Conservation (phyloP, 2,797 vertebrate species). For the Vultur gryphus region DNA sequence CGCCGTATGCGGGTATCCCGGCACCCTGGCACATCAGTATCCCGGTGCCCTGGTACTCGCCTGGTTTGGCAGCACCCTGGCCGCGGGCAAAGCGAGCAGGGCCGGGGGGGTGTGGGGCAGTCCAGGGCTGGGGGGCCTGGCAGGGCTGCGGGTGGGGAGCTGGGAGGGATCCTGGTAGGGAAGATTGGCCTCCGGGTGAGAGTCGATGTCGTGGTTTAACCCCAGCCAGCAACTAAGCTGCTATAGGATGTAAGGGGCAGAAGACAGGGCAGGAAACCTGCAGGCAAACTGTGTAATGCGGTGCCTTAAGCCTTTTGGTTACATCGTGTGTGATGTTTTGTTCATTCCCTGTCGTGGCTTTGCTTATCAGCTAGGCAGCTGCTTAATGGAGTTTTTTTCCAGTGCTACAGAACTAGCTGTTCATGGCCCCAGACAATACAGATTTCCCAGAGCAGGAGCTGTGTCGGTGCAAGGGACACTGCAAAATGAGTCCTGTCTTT, state of each 20-base stretch:
- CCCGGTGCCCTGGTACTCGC: not conserved
- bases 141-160: not conserved
- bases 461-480: not conserved
- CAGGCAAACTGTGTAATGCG: not conserved
- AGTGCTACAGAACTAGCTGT: not conserved
- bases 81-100: no score
- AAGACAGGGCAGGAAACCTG: not conserved
- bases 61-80: not conserved
- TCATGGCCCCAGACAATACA: not conserved
- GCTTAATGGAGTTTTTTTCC: not conserved
- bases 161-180: not conserved
- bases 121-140: not conserved
- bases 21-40: not conserved
- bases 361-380: not conserved
- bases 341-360: not conserved
- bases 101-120: not conserved
- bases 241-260: not conserved
- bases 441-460: not conserved
- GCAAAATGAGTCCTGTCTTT: not conserved
- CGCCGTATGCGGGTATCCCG: rapidly evolving
- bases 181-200: not conserved
- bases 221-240: no score
- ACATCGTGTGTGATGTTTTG: not conserved
- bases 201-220: not conserved
- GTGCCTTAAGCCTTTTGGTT: not conserved